Conservation (phyloP, 2,797 vertebrate species). For the Leucoraja ocellata region DNA sequence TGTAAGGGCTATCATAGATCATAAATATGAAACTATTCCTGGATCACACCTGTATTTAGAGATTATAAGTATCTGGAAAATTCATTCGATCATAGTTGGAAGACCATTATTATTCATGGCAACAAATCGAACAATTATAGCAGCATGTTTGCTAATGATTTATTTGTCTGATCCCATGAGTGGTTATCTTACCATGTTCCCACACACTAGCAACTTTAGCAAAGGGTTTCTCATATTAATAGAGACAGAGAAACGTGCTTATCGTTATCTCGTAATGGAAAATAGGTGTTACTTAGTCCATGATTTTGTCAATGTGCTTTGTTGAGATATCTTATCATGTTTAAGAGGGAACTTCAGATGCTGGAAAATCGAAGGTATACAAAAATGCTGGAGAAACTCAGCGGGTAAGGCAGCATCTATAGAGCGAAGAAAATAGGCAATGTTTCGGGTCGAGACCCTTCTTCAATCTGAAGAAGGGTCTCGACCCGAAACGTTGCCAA, state of each 20-base stretch:
- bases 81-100: neutral
- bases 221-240: neutral
- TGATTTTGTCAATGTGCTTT: neutral
- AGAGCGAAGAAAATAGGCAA: too few species aligned
- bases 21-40: constrained; percentile 2
- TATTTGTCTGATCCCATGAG: constrained; percentile 13
- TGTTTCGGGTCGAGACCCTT: too few species aligned
- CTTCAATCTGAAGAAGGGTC: too few species aligned
- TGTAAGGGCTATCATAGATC: constrained; percentile 19
- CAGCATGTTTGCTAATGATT: neutral
- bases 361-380: too few species aligned
- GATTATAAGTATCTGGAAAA: neutral
- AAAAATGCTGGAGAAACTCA: too few species aligned
- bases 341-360: too few species aligned
- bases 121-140: neutral
- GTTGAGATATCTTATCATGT: neutral
- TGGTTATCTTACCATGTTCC: neutral
- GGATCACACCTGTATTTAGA: constrained; percentile 31
- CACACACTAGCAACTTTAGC: neutral
- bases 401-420: too few species aligned
- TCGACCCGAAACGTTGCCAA: too few species aligned
- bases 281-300: neutral
- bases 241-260: neutral
- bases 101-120: constrained; percentile 15
- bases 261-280: neutral